Evolutionary conservation across 2,797 vertebrate genomes (phyloP).

Genomic region (Gambusia yucatana): DNA sequence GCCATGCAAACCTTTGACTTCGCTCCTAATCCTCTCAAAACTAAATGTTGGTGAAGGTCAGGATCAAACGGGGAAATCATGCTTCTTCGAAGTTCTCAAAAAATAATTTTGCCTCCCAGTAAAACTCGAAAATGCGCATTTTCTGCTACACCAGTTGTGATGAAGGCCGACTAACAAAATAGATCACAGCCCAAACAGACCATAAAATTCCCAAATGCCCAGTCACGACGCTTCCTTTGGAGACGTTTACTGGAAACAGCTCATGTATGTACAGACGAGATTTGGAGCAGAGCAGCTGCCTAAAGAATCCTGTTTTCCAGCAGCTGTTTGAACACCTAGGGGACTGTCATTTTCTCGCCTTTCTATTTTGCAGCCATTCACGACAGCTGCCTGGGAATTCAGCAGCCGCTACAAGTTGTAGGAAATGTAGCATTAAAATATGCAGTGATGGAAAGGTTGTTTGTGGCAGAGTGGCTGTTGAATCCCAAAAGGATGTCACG

Average conservation of each 20-base stretch:
- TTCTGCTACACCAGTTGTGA: neutral
- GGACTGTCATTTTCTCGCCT: slow-evolving; percentile 59
- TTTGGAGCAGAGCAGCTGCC: slow-evolving; percentile 61
- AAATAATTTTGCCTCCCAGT: neutral
- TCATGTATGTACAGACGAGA: slow-evolving; percentile 36
- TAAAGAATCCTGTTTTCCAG: slow-evolving; percentile 68
- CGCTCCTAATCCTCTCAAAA: neutral
- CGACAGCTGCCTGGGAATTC: slow-evolving; percentile 62
- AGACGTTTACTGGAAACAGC: slow-evolving; percentile 3
- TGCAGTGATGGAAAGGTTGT: slow-evolving; percentile 22
- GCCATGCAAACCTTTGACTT: neutral
- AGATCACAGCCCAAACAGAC: neutral
- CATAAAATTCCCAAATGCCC: neutral
- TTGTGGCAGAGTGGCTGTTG: slow-evolving; percentile 26
- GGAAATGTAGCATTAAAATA: slow-evolving; percentile 34
- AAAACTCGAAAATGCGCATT: neutral
- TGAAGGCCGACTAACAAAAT: neutral
- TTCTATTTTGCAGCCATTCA: slow-evolving; percentile 63
- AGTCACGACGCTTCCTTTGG: neutral
- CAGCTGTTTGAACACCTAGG: slow-evolving; percentile 71
- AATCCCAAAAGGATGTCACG: slow-evolving; percentile 13
- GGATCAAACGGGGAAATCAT: neutral
- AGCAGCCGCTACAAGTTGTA: slow-evolving; percentile 49
- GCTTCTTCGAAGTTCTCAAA: neutral
- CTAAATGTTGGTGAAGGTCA: neutral